A percentile compares a stretch with the other conserved stretches of the same genome.
Conservation (phyloP, 2,888 invertebrate species). For the Conistra vaccinii region DNA sequence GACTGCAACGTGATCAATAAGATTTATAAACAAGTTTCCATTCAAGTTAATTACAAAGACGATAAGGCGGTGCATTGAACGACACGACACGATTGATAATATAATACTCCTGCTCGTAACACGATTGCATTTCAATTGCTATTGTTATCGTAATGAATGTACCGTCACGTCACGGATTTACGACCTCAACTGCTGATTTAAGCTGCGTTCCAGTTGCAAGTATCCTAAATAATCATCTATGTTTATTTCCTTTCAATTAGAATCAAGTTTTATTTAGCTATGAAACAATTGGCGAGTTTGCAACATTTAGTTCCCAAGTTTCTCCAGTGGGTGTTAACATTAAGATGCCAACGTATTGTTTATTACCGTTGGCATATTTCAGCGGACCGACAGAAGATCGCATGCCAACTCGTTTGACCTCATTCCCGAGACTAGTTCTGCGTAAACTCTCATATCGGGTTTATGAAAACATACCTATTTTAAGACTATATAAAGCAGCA, state of each 20-base stretch:
- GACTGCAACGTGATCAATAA: constrained; percentile 69
- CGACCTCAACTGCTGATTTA: constrained; percentile 36
- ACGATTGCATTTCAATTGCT: constrained; percentile 73
- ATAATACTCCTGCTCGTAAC: constrained; percentile 71
- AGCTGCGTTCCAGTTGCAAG: constrained; percentile 24
- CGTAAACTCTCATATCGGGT: constrained; percentile 88
- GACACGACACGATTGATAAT: constrained; percentile 73
- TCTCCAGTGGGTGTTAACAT: constrained; percentile 64
- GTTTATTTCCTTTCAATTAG: constrained; percentile 25
- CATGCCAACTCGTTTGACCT: constrained; percentile 89
- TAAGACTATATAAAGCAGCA: constrained; percentile 82
- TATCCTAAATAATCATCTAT: constrained; percentile 7
- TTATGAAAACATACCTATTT: constrained; percentile 89
- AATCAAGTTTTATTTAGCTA: constrained; percentile 35
- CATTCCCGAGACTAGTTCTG: constrained; percentile 87
- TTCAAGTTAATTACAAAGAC: constrained; percentile 75
- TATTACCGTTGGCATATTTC: constrained; percentile 81
- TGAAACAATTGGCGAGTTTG: constrained; percentile 41
- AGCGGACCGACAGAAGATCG: constrained; percentile 77
- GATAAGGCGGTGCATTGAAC: constrained; percentile 76
- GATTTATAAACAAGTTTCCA: constrained; percentile 75
- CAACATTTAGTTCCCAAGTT: constrained; percentile 51
- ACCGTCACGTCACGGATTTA: constrained; percentile 40
- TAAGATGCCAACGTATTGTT: constrained; percentile 79
- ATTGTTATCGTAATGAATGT: constrained; percentile 72